These are phyloP conservation scores for Crotalus tigris DNA, from an alignment of 2,113 vertebrate genomes.

Conservation along the genomic window DNA sequence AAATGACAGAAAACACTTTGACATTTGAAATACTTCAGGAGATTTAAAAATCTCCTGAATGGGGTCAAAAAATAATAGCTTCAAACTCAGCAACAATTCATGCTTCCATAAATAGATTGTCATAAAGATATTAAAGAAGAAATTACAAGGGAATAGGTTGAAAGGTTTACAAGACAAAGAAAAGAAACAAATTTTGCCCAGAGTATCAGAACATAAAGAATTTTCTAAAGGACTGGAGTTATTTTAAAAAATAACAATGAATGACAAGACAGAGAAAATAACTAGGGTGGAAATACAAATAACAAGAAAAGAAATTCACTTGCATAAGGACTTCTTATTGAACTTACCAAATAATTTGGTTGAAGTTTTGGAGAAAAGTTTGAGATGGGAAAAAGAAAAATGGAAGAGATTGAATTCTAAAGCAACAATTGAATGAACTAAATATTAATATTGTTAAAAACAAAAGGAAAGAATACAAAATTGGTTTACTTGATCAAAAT, in stretches of 20 bases:
- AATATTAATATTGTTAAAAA: neutral
- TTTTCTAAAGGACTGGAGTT: neutral
- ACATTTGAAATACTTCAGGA: neutral
- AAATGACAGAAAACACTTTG: neutral
- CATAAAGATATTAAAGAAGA: neutral
- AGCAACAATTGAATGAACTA: neutral
- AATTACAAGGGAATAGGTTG: neutral
- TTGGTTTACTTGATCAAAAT: neutral
- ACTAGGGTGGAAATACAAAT: neutral
- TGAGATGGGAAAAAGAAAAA: neutral
- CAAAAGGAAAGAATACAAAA: neutral
- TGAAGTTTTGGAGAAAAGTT: neutral
- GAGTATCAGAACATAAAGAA: neutral
- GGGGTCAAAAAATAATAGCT: neutral
- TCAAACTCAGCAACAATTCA: neutral
- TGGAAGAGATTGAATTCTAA: neutral
- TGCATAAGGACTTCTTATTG: neutral
- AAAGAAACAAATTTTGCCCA: neutral
- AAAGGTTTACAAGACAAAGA: neutral
- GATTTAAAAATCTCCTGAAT: neutral
- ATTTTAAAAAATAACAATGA: neutral
- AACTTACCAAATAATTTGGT: neutral
- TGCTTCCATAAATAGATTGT: neutral
- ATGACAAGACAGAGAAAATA: neutral
- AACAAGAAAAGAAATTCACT: neutral